phyloP scores from a whole-genome alignment of 2,888 invertebrate genomes.

The Perdita meconis region DNA sequence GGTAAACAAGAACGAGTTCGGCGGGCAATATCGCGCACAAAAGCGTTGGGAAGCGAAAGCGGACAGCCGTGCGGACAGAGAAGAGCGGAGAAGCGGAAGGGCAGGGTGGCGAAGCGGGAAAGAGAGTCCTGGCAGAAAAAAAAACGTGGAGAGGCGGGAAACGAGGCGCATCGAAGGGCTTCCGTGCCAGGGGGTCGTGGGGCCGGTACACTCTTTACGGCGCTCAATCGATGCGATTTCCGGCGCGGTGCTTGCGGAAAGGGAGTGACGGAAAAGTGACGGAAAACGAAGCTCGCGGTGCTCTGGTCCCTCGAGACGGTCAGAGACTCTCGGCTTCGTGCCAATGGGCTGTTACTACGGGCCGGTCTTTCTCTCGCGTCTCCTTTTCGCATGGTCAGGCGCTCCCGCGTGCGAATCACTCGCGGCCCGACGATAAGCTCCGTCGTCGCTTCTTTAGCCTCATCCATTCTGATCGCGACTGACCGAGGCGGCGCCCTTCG shows the following conservation, averaged over 20 bases:
- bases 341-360: conserved; percentile 66
- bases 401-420: not conserved
- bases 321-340: conserved; percentile 66
- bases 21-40: conserved; percentile 5
- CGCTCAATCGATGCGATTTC: conserved; percentile 57
- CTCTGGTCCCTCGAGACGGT: conserved; percentile 21
- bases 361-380: conserved; percentile 57
- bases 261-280: not conserved
- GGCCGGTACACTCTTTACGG: conserved; percentile 53
- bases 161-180: conserved; percentile 60
- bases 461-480: too few species aligned
- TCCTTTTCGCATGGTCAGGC: not conserved
- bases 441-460: not conserved
- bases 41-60: conserved; percentile 1
- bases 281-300: conserved; percentile 9
- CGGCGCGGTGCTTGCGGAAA: not conserved
- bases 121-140: conserved; percentile 10
- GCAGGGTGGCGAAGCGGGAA: not conserved
- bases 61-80: not conserved
- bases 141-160: conserved; percentile 19
- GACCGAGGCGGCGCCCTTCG: conserved; percentile 24
- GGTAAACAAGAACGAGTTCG: not conserved
- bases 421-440: not conserved
- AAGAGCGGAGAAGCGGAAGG: not conserved
- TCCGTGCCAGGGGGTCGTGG: conserved; percentile 61